Percentiles rank a stretch among this genome's conserved stretches.
phyloP scores from a whole-genome alignment of 1,140 invertebrate species.

The Mya arenaria region DNA sequence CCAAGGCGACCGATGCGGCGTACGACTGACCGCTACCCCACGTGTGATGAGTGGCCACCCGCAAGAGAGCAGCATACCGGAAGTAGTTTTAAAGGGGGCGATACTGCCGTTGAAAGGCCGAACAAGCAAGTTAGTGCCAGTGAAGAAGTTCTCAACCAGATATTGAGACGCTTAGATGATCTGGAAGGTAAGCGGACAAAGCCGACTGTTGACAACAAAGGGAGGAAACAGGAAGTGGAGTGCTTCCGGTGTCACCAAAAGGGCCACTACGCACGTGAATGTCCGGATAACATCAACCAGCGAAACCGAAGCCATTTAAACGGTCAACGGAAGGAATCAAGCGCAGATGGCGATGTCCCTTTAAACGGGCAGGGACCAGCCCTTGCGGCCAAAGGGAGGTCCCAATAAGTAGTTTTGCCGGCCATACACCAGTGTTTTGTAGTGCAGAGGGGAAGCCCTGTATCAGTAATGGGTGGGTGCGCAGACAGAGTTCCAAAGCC shows the following conservation, averaged over 20 bases:
- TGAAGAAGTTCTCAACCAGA: neutral
- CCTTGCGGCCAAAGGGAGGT: conserved; percentile 31
- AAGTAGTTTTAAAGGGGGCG: neutral
- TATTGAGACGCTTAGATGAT: neutral
- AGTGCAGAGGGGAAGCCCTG: too few relatives aligned
- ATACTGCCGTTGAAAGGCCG: neutral
- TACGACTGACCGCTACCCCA: neutral
- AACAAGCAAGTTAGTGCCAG: neutral
- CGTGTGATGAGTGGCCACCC: neutral
- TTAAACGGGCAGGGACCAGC: conserved; percentile 42
- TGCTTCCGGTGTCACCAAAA: conserved; percentile 23
- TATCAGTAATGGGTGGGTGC: too few relatives aligned
- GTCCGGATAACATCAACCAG: too few relatives aligned
- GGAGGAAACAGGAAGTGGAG: neutral
- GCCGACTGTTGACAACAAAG: too few relatives aligned
- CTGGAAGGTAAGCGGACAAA: neutral
- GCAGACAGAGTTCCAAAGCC: too few relatives aligned
- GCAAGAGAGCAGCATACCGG: too few relatives aligned
- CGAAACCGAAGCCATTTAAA: neutral
- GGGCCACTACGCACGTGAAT: conserved; percentile 32
- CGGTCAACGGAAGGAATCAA: too few relatives aligned
- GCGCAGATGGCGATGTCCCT: too few relatives aligned
- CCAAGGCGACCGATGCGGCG: neutral
- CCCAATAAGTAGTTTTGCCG: neutral
- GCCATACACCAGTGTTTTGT: too few relatives aligned